Conservation (phyloP, 2,113 vertebrate genomes). For the Mastomys coucha region DNA sequence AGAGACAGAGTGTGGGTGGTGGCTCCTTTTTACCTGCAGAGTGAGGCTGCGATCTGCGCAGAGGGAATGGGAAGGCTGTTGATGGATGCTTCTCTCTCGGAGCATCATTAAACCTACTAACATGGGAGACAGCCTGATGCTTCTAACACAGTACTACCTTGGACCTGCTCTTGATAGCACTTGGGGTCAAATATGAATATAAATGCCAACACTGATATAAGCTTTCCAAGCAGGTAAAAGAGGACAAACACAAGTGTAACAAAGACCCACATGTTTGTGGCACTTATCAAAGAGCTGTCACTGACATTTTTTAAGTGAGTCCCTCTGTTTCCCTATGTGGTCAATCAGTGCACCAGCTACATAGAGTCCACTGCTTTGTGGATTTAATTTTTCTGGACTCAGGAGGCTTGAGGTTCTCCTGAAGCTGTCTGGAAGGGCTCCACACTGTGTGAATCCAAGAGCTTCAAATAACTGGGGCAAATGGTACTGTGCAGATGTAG, state of each 20-base stretch:
- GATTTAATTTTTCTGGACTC: neutral
- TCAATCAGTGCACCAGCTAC: too few species aligned
- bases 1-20: neutral
- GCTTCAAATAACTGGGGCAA: conserved; percentile 14
- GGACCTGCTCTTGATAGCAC: neutral
- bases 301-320: neutral
- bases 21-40: conserved; percentile 38
- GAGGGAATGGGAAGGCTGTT: neutral
- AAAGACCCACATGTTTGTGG: neutral
- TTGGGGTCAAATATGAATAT: conserved; percentile 7
- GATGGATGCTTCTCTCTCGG: neutral
- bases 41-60: neutral
- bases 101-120: neutral
- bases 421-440: conserved; percentile 26
- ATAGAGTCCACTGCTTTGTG: neutral
- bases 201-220: neutral
- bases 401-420: neutral
- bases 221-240: neutral
- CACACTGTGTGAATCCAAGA: neutral
- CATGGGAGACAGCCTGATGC: neutral
- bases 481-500: neutral
- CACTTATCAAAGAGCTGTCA: neutral
- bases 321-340: neutral
- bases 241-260: neutral
- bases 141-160: neutral